phyloP scores from a whole-genome alignment of 2,888 invertebrate species.

The Phasia obesa region DNA sequence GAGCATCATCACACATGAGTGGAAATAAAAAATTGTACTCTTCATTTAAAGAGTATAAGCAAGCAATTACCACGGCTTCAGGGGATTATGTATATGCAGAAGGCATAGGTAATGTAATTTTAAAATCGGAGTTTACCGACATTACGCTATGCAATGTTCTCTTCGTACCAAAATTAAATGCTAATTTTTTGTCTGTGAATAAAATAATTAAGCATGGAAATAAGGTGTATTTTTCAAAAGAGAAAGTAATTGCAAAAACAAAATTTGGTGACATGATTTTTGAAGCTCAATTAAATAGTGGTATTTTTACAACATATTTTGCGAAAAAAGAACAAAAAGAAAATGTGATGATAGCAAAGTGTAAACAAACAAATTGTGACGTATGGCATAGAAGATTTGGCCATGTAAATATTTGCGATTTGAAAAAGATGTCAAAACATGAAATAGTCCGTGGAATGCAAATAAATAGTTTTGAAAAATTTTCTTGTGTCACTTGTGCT shows the following conservation, averaged over 20 bases:
- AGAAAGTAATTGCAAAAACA: constrained; percentile 29
- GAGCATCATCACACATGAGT: no score
- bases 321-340: not conserved
- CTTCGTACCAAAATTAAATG: constrained; percentile 50
- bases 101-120: constrained; percentile 51
- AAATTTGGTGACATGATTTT: constrained; percentile 39
- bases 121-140: constrained; percentile 42
- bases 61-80: no score
- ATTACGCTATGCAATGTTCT: constrained; percentile 50
- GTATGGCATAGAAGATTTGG: constrained; percentile 59
- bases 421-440: constrained; percentile 43
- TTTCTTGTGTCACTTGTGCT: not conserved
- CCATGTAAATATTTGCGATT: constrained; percentile 53
- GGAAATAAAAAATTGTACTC: no score
- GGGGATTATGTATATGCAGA: constrained; percentile 20
- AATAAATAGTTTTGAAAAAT: not conserved
- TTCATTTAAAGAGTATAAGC: no score
- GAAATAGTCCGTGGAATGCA: constrained; percentile 11
- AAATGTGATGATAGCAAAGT: constrained; percentile 11
- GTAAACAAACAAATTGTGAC: constrained; percentile 7
- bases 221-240: no score
- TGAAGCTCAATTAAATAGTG: constrained; percentile 6
- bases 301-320: constrained; percentile 38
- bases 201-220: constrained; percentile 53
- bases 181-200: constrained; percentile 53